A percentile compares a stretch with the other conserved stretches of the same genome.
These are phyloP conservation scores for Okapia johnstoni DNA, from an alignment of 2,113 vertebrate genomes.

Conservation along the genomic window DNA sequence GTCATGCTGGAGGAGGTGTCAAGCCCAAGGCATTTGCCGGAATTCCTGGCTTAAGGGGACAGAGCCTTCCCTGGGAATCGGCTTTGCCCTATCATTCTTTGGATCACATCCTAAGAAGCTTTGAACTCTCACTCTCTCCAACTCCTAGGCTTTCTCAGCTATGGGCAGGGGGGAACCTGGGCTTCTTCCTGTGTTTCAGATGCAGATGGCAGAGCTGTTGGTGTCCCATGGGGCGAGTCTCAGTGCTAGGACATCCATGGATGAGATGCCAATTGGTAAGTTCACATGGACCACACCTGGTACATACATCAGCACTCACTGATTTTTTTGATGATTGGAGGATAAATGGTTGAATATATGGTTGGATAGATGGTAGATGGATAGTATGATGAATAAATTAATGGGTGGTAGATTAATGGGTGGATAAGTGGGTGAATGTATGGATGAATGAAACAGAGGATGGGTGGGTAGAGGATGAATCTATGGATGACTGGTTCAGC, in stretches of 20 bases:
- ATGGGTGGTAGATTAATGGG: not conserved
- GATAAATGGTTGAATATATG: not conserved
- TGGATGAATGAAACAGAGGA: not conserved
- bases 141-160: not conserved
- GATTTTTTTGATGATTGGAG: not conserved
- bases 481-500: not conserved
- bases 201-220: slow-evolving; percentile 94
- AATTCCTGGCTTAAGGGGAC: not conserved
- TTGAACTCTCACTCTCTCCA: not conserved
- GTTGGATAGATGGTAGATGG: not conserved
- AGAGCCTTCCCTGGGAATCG: not conserved
- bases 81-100: not conserved
- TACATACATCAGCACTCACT: not conserved
- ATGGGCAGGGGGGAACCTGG: not conserved
- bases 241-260: slow-evolving; percentile 93
- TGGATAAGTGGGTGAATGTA: not conserved
- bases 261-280: slow-evolving; percentile 98
- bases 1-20: not conserved
- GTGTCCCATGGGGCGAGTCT: slow-evolving; percentile 96
- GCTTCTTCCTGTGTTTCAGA: slow-evolving; percentile 80
- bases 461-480: not conserved
- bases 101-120: not conserved
- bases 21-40: not conserved
- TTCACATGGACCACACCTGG: not conserved
- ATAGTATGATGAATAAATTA: not conserved